Base-by-base conservation (phyloP, 1,140 invertebrate species). In the Megalonaias nervosa region DNA sequence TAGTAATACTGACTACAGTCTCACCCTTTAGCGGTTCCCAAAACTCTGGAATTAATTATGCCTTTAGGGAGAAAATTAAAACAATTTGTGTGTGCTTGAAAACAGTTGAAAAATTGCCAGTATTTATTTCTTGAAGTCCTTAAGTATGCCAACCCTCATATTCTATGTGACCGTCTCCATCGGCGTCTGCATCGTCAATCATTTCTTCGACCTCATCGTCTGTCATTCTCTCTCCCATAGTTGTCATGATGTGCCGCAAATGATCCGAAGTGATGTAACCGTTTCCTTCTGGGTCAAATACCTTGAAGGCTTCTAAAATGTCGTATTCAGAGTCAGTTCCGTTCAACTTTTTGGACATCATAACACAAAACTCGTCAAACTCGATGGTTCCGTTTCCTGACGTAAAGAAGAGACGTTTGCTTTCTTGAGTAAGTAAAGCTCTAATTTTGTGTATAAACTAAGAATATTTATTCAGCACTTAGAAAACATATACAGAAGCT, bases 301-400 rank as follows among this genome's bases (percentile, higher is more conserved):
- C 97, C 93, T 97, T 95, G 94, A 99, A 99, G 80, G 97, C 97
- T 93, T 99, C 98, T 91, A 97, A 94, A 91, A 99, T 99, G 91
- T 99, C 98, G 92, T 99, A 97, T 93, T 99, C 97, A 91, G 96
- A 98, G 92, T 99, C 97, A 80, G 97, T 98, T 93, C 98, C 97
- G 92, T 99, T 98, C 97, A 99, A 99, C 94, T 99, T 99, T 90
- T 96, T 94, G 85, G 97, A 97, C 97, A 99, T 99, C 97, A 99
- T 99, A 87, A 97, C 98, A 83, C 99, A 93, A 93, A 99, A 99
- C 92, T 99, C 97, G 83, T 97, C 97, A 92, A 99, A 99, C 92
- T 99, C 97, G 92, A 99, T 31, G 48, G 74, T 73, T 26, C 68
- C 71, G 38, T 74, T 79, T 17, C 76, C 76, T 78, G 21, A 59